Base-by-base conservation (phyloP, 2,888 invertebrate genomes). In the Thumatha senex region DNA sequence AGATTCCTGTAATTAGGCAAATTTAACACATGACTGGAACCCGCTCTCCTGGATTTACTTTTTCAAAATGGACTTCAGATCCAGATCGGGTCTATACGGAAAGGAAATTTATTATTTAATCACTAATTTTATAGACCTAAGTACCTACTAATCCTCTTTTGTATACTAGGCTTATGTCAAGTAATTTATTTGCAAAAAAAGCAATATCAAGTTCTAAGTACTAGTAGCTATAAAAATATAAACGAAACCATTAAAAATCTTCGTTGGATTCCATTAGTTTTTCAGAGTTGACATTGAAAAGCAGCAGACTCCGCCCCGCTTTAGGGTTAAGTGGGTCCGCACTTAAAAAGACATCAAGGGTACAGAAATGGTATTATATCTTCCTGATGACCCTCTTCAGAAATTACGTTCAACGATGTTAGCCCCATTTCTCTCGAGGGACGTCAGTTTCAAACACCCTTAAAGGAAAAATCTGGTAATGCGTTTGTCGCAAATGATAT, bases 321-420 rank as follows among this genome's bases (percentile, higher is more conserved):
- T 82, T 83, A 79, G 84, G 88, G 86, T 84, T 86, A 88, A 89
- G 87, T 86, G 85, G 86, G 85, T 77, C 81, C 81, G 86, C 86
- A 89, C 89, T 90, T 89, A 89, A 89, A 90, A 89, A 89, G 82
- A 89, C 90, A 90, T 90, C 89, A 90, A 86, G 89, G 86, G 82
- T 81, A 84, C 82, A 88, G 85, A 86, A 86, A 88, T 84, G 80
- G 86, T 83, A 86, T 89, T 89, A 89, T 89, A 87, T 86, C 85
- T 86, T 87, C 80, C 82, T 88, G 88, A 88, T 88, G 88, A 83
- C 88, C 87, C 86, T 82, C 80, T 79, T 78, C 74, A 78, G 81
- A 84, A 86, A 87, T 86, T 85, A 84, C 82, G 76, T 74, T 78
- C 80, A 78, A 82, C 78, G 78, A 81, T 79, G 81, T 80, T 81